Conservation (phyloP, 2,113 vertebrate species). For the Erythrocercus mccallii region DNA sequence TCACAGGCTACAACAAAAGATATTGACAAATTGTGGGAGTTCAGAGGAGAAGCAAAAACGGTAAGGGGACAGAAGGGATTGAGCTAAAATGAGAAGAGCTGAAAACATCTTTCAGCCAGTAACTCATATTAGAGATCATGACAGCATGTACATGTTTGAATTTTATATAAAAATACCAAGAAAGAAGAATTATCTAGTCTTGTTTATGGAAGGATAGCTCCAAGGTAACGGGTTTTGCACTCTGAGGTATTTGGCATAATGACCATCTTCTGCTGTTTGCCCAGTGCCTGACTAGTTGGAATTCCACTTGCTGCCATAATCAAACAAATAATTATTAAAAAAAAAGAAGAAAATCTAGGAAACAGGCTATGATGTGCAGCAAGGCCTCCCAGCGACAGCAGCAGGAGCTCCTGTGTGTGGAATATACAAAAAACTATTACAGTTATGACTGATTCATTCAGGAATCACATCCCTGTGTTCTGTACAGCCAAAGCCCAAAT, state of each 20-base stretch:
- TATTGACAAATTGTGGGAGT: constrained; percentile 33
- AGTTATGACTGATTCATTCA: background rate
- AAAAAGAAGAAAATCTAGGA: background rate
- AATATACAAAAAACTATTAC: background rate
- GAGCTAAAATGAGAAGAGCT: background rate
- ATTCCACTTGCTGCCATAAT: background rate
- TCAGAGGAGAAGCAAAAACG: background rate
- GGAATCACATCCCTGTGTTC: background rate
- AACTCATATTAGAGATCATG: background rate
- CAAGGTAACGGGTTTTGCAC: background rate
- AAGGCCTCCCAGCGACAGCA: background rate
- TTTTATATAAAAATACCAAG: background rate
- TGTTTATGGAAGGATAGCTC: background rate
- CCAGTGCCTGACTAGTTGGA: background rate
- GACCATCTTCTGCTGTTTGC: background rate
- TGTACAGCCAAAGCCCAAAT: background rate
- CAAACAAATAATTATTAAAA: background rate
- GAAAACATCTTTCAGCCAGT: background rate
- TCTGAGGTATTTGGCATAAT: background rate
- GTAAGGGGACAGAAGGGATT: background rate
- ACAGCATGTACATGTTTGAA: background rate
- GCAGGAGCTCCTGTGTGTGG: background rate
- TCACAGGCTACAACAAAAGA: constrained; percentile 33
- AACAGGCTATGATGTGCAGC: background rate
- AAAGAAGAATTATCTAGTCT: background rate